Base-by-base conservation (phyloP, 2,113 vertebrate genomes). In the Embiotoca jacksoni region DNA sequence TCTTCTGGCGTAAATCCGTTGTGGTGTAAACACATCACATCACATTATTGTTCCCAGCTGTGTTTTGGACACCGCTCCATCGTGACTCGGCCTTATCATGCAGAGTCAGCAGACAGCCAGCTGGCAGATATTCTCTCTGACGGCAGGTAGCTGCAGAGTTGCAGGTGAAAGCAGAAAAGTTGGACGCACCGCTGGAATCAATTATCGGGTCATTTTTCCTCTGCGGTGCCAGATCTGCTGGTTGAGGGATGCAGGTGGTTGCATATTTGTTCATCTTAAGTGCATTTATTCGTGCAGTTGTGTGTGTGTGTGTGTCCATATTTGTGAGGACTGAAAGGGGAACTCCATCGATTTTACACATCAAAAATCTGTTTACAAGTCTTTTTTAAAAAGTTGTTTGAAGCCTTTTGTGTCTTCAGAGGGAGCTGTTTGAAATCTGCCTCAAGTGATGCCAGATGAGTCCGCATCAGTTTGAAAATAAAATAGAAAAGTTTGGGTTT, bases 81-180 rank as follows among this genome's bases (percentile, higher is more conserved):
- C 10, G 35, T 84, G 83, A 89, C 85, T 88, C 78, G 87, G 81
- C 81, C 75, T 88, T 84, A 86, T 81, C 81, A 76, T 75, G 80
- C 67, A 52, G 35, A 72, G 81, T 62, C 63, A 86, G 78, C 33
- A 0, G 50, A 54, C 61, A 33, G 71, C 81, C 81, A 82, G 70
- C 59, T 80, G 82, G 81, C 53, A 32, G 39, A 50, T 70, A 15
- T 59, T 59, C 53, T 61, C 62, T 37, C 66, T 66, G 79, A 73
- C 82, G 83, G 84, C 86, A 80, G 86, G 83, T 46, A 67, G 77
- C 54, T 47, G 65, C 53, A 69, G 62, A 72, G 80, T 33, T 75
- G 78, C 74, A 72, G 80, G 71, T 77, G 63, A 65, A 77, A 76
- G 73, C 60, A 47, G 36, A 78, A 78, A 57, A 72, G 49, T 63